Evolutionary conservation across 2,797 vertebrate genomes (phyloP).

Genomic region (Oreochromis mossambicus): DNA sequence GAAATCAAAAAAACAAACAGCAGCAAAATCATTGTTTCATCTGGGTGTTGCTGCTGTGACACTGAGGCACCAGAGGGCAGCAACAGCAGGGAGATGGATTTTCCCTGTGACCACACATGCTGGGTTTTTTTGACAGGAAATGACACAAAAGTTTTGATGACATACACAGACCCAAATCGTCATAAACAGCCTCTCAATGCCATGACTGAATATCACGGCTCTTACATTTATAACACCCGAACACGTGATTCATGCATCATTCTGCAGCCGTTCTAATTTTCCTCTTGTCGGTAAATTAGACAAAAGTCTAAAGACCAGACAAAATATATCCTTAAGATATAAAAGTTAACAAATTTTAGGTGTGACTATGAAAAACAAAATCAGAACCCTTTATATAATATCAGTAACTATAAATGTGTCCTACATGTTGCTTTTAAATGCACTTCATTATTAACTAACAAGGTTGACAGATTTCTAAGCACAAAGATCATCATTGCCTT

Average conservation of each 20-base stretch:
- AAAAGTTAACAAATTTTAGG: neutral
- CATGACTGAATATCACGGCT: neutral
- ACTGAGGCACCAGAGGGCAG: conserved; percentile 54
- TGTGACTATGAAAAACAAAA: fast-evolving
- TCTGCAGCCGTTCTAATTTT: neutral
- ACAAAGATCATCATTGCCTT: neutral
- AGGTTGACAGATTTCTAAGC: neutral
- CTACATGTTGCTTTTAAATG: neutral
- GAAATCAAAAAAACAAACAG: fast-evolving
- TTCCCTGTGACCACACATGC: fast-evolving
- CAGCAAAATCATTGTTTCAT: neutral
- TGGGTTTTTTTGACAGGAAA: conserved; percentile 15
- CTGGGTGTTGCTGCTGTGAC: neutral
- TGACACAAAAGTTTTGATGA: conserved; percentile 16
- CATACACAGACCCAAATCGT: neutral
- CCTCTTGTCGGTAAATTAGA: fast-evolving
- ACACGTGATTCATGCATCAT: neutral
- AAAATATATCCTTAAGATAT: neutral
- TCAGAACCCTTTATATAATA: neutral
- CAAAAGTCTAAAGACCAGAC: neutral
- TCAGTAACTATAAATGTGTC: neutral
- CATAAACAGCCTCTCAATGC: neutral
- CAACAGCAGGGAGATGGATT: neutral
- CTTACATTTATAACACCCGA: neutral
- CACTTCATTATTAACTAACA: neutral